phyloP scores from a whole-genome alignment of 2,113 vertebrate species.

The Austrofundulus limnaeus region DNA sequence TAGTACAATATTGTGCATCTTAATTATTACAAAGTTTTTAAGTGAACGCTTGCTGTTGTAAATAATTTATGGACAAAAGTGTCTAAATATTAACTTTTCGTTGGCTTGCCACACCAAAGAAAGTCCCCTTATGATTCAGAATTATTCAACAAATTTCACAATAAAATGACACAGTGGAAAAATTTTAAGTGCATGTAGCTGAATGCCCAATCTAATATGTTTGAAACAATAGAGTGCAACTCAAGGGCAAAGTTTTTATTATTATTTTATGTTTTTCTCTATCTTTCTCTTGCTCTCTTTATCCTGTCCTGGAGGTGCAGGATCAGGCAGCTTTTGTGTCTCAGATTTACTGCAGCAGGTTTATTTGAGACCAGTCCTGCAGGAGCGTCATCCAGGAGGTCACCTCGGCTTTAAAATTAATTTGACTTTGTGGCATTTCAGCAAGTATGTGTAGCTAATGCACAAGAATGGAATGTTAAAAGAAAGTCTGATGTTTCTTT shows the following conservation, averaged over 20 bases:
- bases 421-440: conserved; percentile 12
- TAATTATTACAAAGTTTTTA: too few relatives aligned
- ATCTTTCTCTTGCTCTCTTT: neutral
- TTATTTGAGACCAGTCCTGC: conserved; percentile 10
- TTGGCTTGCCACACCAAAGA: too few relatives aligned
- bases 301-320: neutral
- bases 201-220: neutral
- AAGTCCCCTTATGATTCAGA: too few relatives aligned
- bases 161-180: too few relatives aligned
- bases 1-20: neutral
- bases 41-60: too few relatives aligned
- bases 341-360: neutral
- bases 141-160: too few relatives aligned
- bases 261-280: neutral
- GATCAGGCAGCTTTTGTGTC: neutral
- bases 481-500: neutral
- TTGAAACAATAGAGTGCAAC: neutral
- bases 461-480: neutral
- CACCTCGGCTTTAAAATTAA: conserved; percentile 19
- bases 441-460: conserved; percentile 4
- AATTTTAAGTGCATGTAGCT: too few relatives aligned
- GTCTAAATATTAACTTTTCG: too few relatives aligned
- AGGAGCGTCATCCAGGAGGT: neutral
- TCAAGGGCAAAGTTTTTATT: neutral
- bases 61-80: too few relatives aligned